Base-by-base conservation (phyloP, 92 coral and sea anemone species). In the Hydrozoanthus gracilis region DNA sequence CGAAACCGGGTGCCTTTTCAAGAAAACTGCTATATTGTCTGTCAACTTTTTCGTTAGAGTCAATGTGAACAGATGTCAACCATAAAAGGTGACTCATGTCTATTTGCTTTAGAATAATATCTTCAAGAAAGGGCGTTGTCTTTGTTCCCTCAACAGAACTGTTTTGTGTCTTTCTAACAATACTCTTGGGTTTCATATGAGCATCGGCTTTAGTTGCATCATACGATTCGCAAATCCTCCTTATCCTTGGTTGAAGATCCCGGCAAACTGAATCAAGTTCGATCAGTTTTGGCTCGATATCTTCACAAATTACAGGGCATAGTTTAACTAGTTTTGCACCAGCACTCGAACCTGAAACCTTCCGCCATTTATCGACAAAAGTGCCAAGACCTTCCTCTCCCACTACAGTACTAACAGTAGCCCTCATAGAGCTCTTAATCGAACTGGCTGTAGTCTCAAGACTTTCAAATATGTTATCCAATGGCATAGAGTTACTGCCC, bases 391-490 rank as follows among this genome's bases (percentile, higher is more conserved):
- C 52, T 5, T 80, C 74, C 17, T 80, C 85, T 4, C 54, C 85
- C 61, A 65, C 66, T 62, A 65, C 7, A n/a, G 85, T 48, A 20
- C 64, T 83, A 10, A 86, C 62, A 4, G 84, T 61, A 74, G 54
- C 50, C 44, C 68, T 65, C 16, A 86, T 71, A 72, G 84, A 73
- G 7, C 51, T 84, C 70, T 84, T 73, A 48, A 84, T 35, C 18
- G 88, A 84, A 60, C 82, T 71, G 9, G 88, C 88, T 61, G 70
- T 74, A 20, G 46, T 44, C 72, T 86, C 88, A 13, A 86, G 68
- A 45, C 11, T 86, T 9, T 75, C 72, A n/a, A 86, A 72, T 20
- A 86, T 15, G 62, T 35, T 74, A n/a, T 76, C 88, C 4, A 86
- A 49, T 20, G 88, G 78, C 62, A 51, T 14, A 6, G 84, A 15